Evolutionary conservation across 2,113 vertebrate genomes (phyloP), one percentile per base, ranked within the genome.

Genomic region (Corapipo altera): DNA sequence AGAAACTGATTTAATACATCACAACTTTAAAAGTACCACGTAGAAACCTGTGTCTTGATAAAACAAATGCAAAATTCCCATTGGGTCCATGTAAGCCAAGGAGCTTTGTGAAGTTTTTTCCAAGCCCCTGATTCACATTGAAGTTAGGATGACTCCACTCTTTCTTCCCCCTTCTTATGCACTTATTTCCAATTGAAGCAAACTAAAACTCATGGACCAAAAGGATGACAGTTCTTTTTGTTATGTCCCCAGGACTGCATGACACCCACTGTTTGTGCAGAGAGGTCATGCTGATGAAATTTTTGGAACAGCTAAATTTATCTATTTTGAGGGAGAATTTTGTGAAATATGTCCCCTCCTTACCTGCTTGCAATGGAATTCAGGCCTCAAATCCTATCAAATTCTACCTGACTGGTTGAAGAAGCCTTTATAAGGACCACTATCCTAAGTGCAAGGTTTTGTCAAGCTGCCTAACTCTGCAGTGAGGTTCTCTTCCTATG

Each of bases 171-270:
- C 10, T 67, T 88, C 35, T 44, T 51, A 46, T 7, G 9, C 9
- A 15, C 8, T 43, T 61, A 77, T 66, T 84, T 77, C 7, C 20
- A n/a, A 2, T 5, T 22, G 15, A 62, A 82, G 4, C 6, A 64
- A 78, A 66, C 12, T 83, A 51, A 91, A 86, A 24, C 8, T 15
- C 4, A 6, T 11, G 9, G 17, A 8, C 8, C 55, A 49, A 59
- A 58, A 6, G 13, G 12, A 33, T 57, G 18, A 43, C 6, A 27
- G 18, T 28, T 9, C 3, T 71, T 3, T 79, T 49, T 18, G 30
- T 65, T 15, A 30, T 2, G 6, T 52, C 46, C 15, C 11, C 32
- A 27, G 8, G 5, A 48, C 12, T 24, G 12, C 1, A 0, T 33
- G 44, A n/a, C 9, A n/a, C 3, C 13, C 23, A 22, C 6, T 55